Percentiles rank a stretch among this genome's conserved stretches.
Evolutionary conservation across 2,113 vertebrate species (phyloP).

Genomic region (Nestor notabilis): DNA sequence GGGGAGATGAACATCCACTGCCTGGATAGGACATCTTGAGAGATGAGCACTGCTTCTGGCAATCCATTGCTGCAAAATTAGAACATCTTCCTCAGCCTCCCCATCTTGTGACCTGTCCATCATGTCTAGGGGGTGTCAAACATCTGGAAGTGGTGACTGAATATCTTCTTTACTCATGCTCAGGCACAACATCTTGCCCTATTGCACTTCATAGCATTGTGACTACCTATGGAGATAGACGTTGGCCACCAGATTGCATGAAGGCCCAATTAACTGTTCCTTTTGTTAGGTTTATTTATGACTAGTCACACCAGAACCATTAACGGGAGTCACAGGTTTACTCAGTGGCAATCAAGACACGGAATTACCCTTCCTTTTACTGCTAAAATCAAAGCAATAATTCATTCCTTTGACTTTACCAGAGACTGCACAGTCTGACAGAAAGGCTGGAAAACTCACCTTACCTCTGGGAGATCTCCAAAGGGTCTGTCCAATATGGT

Average conservation of each 20-base stretch:
- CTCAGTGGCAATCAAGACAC: background rate
- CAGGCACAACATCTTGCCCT: background rate
- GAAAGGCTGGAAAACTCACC: background rate
- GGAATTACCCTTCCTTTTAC: background rate
- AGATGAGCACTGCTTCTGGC: background rate
- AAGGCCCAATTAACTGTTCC: background rate
- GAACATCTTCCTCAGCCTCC: background rate
- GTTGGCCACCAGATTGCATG: background rate
- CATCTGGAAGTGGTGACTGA: fast-evolving
- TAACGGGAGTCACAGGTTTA: background rate
- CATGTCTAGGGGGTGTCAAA: background rate
- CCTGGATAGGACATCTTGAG: background rate
- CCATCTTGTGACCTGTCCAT: background rate
- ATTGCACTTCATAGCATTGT: background rate
- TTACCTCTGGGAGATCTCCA: background rate
- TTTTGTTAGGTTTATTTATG: background rate
- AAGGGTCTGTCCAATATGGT: background rate
- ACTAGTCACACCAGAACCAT: background rate
- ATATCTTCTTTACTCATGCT: background rate
- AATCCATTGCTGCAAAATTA: background rate
- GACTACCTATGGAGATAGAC: background rate
- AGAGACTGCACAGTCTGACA: background rate
- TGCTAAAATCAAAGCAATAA: background rate
- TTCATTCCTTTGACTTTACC: background rate
- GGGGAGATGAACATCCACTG: background rate